Evolutionary conservation across 2,113 vertebrate genomes (phyloP), one percentile per base, ranked within the genome.

Genomic region (Catagonus wagneri): DNA sequence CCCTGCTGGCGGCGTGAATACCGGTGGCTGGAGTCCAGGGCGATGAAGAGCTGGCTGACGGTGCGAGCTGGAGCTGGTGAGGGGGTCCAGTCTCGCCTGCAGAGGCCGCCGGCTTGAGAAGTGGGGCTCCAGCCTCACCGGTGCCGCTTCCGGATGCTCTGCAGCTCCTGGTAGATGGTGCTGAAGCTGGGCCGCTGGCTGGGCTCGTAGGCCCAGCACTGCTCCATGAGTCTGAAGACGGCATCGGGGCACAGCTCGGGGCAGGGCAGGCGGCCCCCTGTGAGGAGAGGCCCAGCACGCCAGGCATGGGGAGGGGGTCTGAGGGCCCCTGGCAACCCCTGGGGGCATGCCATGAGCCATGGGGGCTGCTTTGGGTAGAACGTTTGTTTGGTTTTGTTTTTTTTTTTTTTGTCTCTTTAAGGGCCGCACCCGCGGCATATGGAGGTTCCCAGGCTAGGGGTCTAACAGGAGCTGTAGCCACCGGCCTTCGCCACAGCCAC

Each of bases 201-300:
- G 1, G 99, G 98, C 0, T 99, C 99, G 0, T 99, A 99, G 96
- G 99, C 98, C 99, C 99, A 99, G 98, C 99, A 99, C 58, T 97
- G 98, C 96, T 95, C 98, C 99, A 99, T 99, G 80, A 99, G 98
- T 71, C 95, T 97, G 97, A 99, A 99, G 78, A 99, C 98, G 4
- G 99, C 99, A 1, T 98, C 97, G 0, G 99, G 99, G 88, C 99
- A 99, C 87, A 97, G 97, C 0, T 98, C 98, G 0, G 99, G 99
- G 88, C 98, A 96, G 1, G 98, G 98, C 98, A 99, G 98, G 6
- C 99, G 99, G 90, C 99, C 97, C 0, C 99, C 99, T 99, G 97
- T 27, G 96, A 97, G 66, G 78, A 39, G 15, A 1, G 39, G 89
- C 39, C 13, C 3, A 60, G 34, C 4, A 2, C n/a, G n/a, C 4